These are phyloP conservation scores for Fratercula arctica DNA, from an alignment of 2,797 vertebrate genomes.

Conservation along the genomic window DNA sequence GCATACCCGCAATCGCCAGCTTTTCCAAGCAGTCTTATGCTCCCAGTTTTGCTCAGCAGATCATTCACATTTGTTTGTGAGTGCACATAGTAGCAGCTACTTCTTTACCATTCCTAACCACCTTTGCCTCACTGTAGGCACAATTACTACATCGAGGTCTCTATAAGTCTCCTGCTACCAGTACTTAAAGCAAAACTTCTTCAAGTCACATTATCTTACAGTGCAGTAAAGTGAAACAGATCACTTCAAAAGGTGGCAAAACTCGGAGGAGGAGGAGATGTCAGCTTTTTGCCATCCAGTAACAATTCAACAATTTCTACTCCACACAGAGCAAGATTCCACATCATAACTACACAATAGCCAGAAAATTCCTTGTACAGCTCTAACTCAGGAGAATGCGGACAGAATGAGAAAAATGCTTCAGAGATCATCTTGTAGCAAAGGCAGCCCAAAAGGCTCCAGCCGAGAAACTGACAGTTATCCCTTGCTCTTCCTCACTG, in stretches of 20 bases:
- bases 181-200: neutral
- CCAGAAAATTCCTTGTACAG: neutral
- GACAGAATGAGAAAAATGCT: conserved; percentile 21
- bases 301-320: neutral
- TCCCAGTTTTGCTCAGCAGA: neutral
- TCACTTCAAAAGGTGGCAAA: neutral
- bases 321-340: neutral
- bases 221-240: neutral
- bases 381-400: neutral
- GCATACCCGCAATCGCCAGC: neutral
- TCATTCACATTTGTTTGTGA: neutral
- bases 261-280: fast-evolving
- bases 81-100: fast-evolving
- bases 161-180: neutral
- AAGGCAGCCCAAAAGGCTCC: neutral
- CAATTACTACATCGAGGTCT: neutral
- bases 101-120: neutral
- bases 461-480: fast-evolving
- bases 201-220: neutral
- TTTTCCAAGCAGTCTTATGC: neutral
- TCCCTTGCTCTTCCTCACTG: neutral
- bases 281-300: neutral
- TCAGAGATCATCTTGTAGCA: neutral
- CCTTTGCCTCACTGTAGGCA: neutral
- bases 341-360: neutral